These are phyloP conservation scores for Blastobasis adustella DNA, from an alignment of 2,888 invertebrate species.

Conservation along the genomic window DNA sequence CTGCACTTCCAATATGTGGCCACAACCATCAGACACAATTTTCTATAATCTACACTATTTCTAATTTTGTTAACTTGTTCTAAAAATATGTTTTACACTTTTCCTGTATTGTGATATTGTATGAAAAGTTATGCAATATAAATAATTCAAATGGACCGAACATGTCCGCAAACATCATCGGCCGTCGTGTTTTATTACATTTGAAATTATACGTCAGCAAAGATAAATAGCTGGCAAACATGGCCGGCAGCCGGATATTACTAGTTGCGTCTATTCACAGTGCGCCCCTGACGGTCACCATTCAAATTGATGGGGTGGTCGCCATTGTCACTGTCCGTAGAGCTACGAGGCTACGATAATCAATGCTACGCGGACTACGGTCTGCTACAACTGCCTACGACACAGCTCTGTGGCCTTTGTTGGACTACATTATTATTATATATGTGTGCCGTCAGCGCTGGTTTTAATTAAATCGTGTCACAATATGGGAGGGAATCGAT, in stretches of 20 bases:
- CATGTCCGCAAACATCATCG: too few species aligned
- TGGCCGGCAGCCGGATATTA: constrained; percentile 9
- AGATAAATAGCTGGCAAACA: constrained; percentile 5
- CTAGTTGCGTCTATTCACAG: constrained; percentile 17
- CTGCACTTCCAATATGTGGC: too few species aligned
- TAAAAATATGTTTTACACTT: too few species aligned
- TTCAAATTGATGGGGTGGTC: constrained; percentile 27
- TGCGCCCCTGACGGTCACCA: constrained; percentile 17
- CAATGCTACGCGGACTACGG: constrained; percentile 1
- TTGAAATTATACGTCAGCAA: not conserved
- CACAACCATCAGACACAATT: too few species aligned
- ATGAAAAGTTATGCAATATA: too few species aligned
- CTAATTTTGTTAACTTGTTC: too few species aligned
- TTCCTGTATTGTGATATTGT: too few species aligned
- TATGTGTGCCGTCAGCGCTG: not conserved
- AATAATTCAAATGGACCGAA: too few species aligned
- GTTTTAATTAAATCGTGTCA: constrained; percentile 14
- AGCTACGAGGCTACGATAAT: not conserved
- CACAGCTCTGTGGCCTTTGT: constrained; percentile 2
- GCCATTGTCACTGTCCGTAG: constrained; percentile 5
- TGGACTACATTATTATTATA: too few species aligned
- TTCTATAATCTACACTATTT: too few species aligned
- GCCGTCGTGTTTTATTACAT: not conserved
- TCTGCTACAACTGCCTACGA: constrained; percentile 1
- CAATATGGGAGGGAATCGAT: constrained; percentile 10